Base-by-base conservation (phyloP, 1,140 invertebrate genomes). In the Drosophila orosa region DNA sequence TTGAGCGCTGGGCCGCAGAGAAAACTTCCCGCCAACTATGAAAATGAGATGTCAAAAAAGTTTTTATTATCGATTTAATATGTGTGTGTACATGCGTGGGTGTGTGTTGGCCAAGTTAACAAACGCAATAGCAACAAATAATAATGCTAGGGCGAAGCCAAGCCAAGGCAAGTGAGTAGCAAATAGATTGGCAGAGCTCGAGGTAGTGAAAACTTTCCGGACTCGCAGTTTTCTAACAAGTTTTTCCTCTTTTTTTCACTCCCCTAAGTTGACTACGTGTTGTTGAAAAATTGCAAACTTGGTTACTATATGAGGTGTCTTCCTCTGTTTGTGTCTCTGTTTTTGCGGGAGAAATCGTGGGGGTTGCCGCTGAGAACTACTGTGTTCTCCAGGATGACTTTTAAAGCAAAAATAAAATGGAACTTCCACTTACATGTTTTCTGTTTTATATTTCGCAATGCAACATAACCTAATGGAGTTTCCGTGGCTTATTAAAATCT, bases 1-100 rank as follows among this genome's bases (percentile, higher is more conserved):
- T 83, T 78, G 69, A 65, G 80, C 58, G 79, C 48, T n/a, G 57
- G 44, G 74, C 65, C 50, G 54, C 33, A 40, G 42, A 37, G 71
- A 55, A 79, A 87, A 83, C 31, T 87, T 84, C 19, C 80, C 76
- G 74, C 80, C 76, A 84, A 89, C 85, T 89, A 89, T 89, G 84
- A 89, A 89, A 89, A 89, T 89, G 80, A 89, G 84, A 89, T 89
- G 84, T 89, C 84, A 89, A 89, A 89, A 87, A 89, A 89, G 85
- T 89, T 89, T 89, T 89, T 84, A 84, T 89, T 89, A 89, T 89
- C 85, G 84, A 89, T 89, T 89, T 89, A 89, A 84, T 89, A 74
- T 78, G 74, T 72, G 62, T 22, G 25, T 52, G 44, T 54, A 1
- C n/a, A 8, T 33, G 40, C 17, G 29, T 25, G 39, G n/a, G 39